These are phyloP conservation scores for Sapayoa aenigma DNA, from an alignment of 2,113 vertebrate genomes.

Conservation along the genomic window DNA sequence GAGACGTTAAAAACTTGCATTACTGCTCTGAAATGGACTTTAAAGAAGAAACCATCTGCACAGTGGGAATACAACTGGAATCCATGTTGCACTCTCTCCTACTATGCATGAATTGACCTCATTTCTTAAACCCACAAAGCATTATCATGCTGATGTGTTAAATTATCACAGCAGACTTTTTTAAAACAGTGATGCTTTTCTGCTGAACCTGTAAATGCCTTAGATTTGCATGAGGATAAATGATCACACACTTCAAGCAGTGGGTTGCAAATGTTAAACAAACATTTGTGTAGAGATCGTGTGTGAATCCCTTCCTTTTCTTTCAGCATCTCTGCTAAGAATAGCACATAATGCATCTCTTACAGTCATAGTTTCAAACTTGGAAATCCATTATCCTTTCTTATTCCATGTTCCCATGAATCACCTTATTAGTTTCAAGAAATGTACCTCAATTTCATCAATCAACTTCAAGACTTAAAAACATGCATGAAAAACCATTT, in stretches of 20 bases:
- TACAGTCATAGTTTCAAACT: constrained; percentile 8
- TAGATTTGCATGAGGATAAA: constrained; percentile 48
- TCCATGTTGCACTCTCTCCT: neutral
- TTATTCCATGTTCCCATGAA: constrained; percentile 33
- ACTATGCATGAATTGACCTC: neutral
- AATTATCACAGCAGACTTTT: constrained; percentile 14
- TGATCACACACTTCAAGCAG: neutral
- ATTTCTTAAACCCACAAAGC: constrained; percentile 17
- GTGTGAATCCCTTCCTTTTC: constrained; percentile 50
- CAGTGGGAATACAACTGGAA: neutral
- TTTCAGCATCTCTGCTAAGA: constrained; percentile 57
- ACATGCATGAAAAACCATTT: neutral
- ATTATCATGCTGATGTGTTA: constrained; percentile 36
- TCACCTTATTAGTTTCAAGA: constrained; percentile 38
- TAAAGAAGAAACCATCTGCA: neutral
- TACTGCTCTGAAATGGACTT: neutral
- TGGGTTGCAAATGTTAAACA: constrained; percentile 54
- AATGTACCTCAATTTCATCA: constrained; percentile 20
- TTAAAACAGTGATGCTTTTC: neutral
- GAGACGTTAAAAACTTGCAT: neutral
- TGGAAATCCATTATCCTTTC: constrained; percentile 45
- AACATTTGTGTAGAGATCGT: constrained; percentile 33
- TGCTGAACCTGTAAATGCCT: constrained; percentile 31
- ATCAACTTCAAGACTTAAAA: constrained; percentile 42
- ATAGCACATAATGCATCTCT: constrained; percentile 27